These are phyloP conservation scores for Papilio gigon DNA, from an alignment of 2,888 invertebrate species.

Conservation along the genomic window DNA sequence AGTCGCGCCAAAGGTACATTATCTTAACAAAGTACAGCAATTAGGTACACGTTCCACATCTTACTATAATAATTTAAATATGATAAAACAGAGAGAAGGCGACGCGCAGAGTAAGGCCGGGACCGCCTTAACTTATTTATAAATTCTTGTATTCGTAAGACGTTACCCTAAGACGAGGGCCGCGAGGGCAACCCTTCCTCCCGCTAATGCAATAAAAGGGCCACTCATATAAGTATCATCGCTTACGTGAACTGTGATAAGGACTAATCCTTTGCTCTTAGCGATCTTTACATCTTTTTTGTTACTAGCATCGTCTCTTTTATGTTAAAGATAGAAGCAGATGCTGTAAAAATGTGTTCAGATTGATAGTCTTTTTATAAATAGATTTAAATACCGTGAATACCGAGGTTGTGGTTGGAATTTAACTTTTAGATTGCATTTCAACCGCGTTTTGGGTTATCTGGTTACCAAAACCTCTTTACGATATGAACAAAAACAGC, in stretches of 20 bases:
- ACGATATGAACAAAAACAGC: constrained; percentile 63
- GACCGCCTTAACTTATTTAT: constrained; percentile 79
- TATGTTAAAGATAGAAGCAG: background rate
- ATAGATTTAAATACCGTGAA: background rate
- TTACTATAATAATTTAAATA: constrained; percentile 83
- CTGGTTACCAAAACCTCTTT: constrained; percentile 52
- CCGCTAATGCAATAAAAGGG: constrained; percentile 81
- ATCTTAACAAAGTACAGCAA: constrained; percentile 83
- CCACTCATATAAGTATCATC: constrained; percentile 81
- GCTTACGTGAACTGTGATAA: constrained; percentile 75
- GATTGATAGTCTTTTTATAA: background rate
- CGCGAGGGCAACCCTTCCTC: constrained; percentile 70
- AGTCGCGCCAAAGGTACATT: constrained; percentile 82
- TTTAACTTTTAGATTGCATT: constrained; percentile 15
- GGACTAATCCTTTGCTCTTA: constrained; percentile 74
- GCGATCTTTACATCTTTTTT: constrained; percentile 64
- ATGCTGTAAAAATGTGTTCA: background rate
- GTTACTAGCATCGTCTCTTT: constrained; percentile 31
- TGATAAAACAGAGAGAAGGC: constrained; percentile 80
- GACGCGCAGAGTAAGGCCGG: constrained; percentile 76
- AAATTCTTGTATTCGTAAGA: constrained; percentile 72
- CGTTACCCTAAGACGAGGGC: constrained; percentile 57
- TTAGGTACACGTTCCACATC: constrained; percentile 83
- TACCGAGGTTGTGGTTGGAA: constrained; percentile 15
- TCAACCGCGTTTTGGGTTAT: constrained; percentile 40